Base-by-base conservation (phyloP, 2,113 vertebrate species). In the Machaerirhynchus nigripectus region DNA sequence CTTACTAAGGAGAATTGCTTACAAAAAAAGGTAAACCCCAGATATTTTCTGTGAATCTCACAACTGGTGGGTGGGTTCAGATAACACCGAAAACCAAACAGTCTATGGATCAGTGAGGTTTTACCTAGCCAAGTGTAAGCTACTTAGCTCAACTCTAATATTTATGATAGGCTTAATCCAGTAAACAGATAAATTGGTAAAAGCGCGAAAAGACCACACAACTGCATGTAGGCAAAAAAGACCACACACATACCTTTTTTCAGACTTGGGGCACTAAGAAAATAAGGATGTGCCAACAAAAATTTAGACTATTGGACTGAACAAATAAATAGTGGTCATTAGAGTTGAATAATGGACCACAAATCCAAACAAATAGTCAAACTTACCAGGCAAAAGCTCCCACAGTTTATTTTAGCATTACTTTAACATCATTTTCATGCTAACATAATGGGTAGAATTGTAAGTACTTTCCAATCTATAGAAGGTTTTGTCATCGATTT, bases 261-360 rank as follows among this genome's bases (percentile, higher is more conserved):
- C 86, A 81, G 79, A 82, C 64, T 44, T 27, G 55, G 28, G 39
- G 47, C 64, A 78, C 74, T 92, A 67, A 77, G 80, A 87, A 94
- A 97, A 96, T 68, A 93, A 95, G 88, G 88, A 89, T 68, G 31
- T 92, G 79, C 44, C 88, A 81, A 89, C 82, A 95, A 94, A 95
- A 94, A 94, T 69, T 75, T 61, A 84, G 86, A 37, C 73, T 90
- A 14, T 35, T 89, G 68, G 71, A 42, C 73, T 94, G 92, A 96
- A 90, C 83, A 97, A 97, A 97, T 94, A 96, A 97, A 97, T 84
- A 78, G 37, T 31, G 69, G 83, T 96, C 92, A 89, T 92, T 84
- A 84, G 80, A 84, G 60, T 44, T 94, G 83, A 96, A 94, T 89
- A 94, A 94, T 93, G 95, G 86, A 78, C 80, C 65, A 78, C 6